Percentiles rank a stretch among this genome's conserved stretches.
Evolutionary conservation across 2,113 vertebrate genomes (phyloP).

Genomic region (Chroicocephalus ridibundus): DNA sequence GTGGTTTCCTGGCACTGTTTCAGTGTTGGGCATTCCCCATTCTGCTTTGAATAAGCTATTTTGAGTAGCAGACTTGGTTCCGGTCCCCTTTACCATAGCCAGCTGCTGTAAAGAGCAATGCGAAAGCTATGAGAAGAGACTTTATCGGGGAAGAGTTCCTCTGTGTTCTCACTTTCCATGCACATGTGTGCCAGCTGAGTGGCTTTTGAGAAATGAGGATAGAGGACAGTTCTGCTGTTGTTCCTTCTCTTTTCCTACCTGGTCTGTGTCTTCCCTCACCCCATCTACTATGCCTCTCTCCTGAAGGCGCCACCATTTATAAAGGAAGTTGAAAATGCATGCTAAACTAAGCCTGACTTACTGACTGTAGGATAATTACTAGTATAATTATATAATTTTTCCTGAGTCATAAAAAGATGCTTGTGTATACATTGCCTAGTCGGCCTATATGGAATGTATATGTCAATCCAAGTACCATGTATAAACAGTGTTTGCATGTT

Average conservation of each 20-base stretch:
- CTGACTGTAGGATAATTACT: neutral
- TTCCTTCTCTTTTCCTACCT: neutral
- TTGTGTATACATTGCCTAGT: neutral
- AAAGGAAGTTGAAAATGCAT: neutral
- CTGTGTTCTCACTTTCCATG: neutral
- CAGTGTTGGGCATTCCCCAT: constrained; percentile 35
- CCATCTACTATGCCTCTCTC: neutral
- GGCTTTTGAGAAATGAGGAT: neutral
- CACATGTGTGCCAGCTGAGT: neutral
- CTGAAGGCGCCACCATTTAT: neutral
- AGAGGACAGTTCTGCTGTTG: neutral
- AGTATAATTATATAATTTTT: neutral
- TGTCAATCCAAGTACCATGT: neutral
- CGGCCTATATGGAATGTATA: neutral
- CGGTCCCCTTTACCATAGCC: neutral
- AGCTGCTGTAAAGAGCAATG: neutral
- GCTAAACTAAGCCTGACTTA: neutral
- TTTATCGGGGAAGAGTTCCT: neutral
- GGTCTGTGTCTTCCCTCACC: neutral
- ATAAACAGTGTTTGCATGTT: neutral
- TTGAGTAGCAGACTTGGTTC: constrained; percentile 11
- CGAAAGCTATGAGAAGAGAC: neutral
- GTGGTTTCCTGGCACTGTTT: constrained; percentile 56
- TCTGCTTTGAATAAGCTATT: constrained; percentile 46
- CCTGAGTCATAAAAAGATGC: neutral